Base-by-base conservation (phyloP, 2,113 vertebrate genomes). In the Ivindomyrus marchei region DNA sequence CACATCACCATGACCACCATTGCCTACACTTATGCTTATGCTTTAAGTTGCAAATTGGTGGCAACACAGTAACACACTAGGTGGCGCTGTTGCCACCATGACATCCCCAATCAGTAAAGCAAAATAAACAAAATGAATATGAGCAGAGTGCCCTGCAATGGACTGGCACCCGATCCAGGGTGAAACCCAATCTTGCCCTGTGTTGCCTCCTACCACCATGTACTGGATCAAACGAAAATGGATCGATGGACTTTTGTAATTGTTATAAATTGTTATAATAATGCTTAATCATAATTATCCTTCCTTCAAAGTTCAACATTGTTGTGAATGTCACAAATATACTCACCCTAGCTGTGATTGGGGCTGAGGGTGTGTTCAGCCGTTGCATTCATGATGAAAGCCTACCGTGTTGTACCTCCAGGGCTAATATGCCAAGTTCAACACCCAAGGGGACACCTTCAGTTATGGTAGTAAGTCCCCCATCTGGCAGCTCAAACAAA, bases 401-500 rank as follows among this genome's bases (percentile, higher is more conserved):
- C 8, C 46, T 46, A 15, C 47, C 2, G 39, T 50, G 84, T n/a
- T 50, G 19, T 27, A 85, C 39, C 84, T 85, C 46, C 46, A 24
- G 45, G 42, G 45, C 24, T 47, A 47, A 49, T 50, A 49, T 46
- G 83, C 21, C 39, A 49, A 85, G 42, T 47, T 85, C 42, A 45
- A 10, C 8, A 46, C 45, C 42, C 84, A 21, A 85, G n/a, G 21
- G 9, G 24, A 31, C n/a, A 47, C 83, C 9, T n/a, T 45, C 42
- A 49, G 19, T 49, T 85, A 24, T 47, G 42, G 45, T 21, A 85
- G 2, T 46, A 85, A 27, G 21, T 15, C 45, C 4, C 47, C n/a
- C 42, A 47, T 49, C 84, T 49, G 45, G 84, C 84, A 85, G 45
- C 46, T 85, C 84, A 27, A n/a, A 85, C 46, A 85, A 85, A 85